Conservation (phyloP, 2,797 vertebrate genomes). For the Neosilurus hyrtlii region DNA sequence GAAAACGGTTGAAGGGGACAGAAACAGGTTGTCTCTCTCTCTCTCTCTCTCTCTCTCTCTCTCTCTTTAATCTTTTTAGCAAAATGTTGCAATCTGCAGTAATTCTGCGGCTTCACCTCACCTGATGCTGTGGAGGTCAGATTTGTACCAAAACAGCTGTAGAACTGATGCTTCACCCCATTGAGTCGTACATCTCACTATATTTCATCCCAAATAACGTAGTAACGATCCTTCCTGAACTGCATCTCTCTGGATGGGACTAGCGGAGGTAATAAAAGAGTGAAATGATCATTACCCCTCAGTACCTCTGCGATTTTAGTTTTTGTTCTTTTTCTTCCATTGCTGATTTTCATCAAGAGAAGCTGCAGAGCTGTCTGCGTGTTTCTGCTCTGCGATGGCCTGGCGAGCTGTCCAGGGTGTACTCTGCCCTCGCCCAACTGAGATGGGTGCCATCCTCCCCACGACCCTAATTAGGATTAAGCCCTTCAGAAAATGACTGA, state of each 20-base stretch:
- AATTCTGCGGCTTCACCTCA: background rate
- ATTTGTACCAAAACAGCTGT: background rate
- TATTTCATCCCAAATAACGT: background rate
- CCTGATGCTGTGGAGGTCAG: background rate
- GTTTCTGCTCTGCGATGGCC: no score
- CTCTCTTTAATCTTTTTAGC: background rate
- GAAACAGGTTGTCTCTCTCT: background rate
- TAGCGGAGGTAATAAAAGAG: background rate
- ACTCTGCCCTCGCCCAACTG: no score
- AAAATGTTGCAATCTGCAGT: background rate
- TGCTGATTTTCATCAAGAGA: no score
- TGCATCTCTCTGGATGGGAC: background rate
- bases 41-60: background rate
- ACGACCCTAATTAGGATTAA: no score
- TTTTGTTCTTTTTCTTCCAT: no score
- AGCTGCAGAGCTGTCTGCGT: no score
- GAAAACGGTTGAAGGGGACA: background rate
- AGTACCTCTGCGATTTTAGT: background rate
- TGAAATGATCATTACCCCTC: background rate
- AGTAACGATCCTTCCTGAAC: background rate
- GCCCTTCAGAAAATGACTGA: no score
- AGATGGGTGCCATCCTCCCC: no score
- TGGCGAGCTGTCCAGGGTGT: no score
- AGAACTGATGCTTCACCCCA: no score
- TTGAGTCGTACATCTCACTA: background rate